Base-by-base conservation (phyloP, 1,140 invertebrate genomes). In the Drosophila persimilis region DNA sequence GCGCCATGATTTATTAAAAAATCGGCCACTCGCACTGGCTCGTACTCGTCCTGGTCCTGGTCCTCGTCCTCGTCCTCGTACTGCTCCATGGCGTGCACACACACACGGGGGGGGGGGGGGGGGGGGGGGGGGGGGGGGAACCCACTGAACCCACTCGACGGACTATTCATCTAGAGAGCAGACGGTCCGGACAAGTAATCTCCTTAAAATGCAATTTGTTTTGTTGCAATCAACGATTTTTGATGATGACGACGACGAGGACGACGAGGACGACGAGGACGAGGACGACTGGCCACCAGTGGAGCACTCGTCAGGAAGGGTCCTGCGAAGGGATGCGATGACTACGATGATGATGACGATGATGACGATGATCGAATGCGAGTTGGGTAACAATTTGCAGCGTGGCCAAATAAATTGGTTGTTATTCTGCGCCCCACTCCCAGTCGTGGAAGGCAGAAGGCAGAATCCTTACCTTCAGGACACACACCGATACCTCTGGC, bases 151-250 rank as follows among this genome's bases (percentile, higher is more conserved):
- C 60, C 63, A 64, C 47, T 52, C 47, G 7, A 26, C 2, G 51
- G 48, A 75, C 72, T 75, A 75, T 74, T 75, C 72, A 75, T 74
- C 72, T 75, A 66, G 72, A 74, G 62, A 74, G 62, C 72, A 75
- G 72, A 74, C 71, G 61, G 71, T 74, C 62, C 44, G 35, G 63
- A 62, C 59, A 62, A 67, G 83, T 86, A 86, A 86, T 86, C 83
- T 81, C 62, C 83, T 86, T 86, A 86, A 86, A 86, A 88, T 83
- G 83, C 78, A 86, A 86, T 86, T 86, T 88, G 83, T 86, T 88
- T 85, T 88, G 83, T 86, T 88, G 83, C 83, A 86, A 86, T 86
- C 81, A 88, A 86, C 81, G 83, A 88, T 88, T 86, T 85, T 85
- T 86, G 81, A 85, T 85, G 81, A 85, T 86, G 81, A 84, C 60